A percentile compares a stretch with the other conserved stretches of the same genome.
These are phyloP conservation scores for Copsychus sechellarum DNA, from an alignment of 2,113 vertebrate species.

Conservation along the genomic window DNA sequence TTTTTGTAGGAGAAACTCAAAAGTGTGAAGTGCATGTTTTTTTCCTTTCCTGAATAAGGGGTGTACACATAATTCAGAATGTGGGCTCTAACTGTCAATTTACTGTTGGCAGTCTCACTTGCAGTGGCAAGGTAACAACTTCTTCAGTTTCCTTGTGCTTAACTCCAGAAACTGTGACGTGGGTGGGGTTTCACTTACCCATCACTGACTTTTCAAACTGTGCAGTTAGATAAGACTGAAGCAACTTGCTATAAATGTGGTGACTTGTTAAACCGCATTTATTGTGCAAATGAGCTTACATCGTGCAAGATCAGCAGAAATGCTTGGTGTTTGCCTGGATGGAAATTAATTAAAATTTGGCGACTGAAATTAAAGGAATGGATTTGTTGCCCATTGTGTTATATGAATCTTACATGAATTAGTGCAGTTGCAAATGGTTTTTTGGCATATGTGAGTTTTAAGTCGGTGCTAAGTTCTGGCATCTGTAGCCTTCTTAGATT, in stretches of 20 bases:
- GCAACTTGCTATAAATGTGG: constrained; percentile 59
- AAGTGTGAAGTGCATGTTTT: neutral
- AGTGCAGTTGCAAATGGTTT: neutral
- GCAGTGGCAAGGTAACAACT: neutral
- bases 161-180: constrained; percentile 37
- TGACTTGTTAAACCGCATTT: constrained; percentile 63
- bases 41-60: neutral
- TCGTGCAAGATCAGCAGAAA: constrained; percentile 33
- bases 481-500: neutral
- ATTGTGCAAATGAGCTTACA: constrained; percentile 54
- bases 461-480: neutral
- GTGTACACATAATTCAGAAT: neutral
- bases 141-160: neutral
- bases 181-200: constrained; percentile 63
- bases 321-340: constrained; percentile 23
- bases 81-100: neutral
- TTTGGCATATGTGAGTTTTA: constrained; percentile 12
- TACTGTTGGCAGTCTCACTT: neutral
- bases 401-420: neutral
- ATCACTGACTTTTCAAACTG: constrained; percentile 56
- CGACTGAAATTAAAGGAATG: constrained; percentile 48
- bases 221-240: constrained; percentile 35
- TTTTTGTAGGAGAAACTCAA: neutral
- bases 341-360: constrained; percentile 64
- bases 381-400: constrained; percentile 34